Evolutionary conservation across 1,140 invertebrate genomes (phyloP), one percentile per base, ranked within the genome.

Genomic region (Caenorhabditis remanei): DNA sequence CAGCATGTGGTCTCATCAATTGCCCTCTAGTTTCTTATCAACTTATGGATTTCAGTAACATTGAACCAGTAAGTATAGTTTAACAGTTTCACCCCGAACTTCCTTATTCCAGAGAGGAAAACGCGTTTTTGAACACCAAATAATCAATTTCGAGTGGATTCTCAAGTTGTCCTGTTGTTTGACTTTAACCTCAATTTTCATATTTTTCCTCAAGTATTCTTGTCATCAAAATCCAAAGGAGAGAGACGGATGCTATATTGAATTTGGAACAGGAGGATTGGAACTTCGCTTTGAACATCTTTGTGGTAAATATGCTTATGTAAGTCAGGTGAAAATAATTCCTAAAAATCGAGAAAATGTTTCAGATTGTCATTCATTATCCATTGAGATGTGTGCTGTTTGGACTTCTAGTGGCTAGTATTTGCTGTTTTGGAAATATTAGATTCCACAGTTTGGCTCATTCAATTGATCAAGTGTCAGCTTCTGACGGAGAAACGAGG

Each of bases 371-470:
- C 13, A 79, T 79, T 14, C 5, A 24, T 13, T 46, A 79, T 53
- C 71, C 71, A 4, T 24, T 43, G 46, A 79, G 24, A 79, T 79
- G 13, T 21, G 71, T 79, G 21, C 16, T 53, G 3, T 41, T 79
- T 0, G 71, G 71, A 50, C 9, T 79, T 5, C 24, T 79, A 7
- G n/a, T 50, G 4, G 71, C 71, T 21, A n/a, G 46, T 24, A 2
- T 53, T 0, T 79, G 46, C n/a, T 79, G 71, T 19, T 50, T 40
- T 50, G 71, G 71, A 50, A 79, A 79, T 14, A 24, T 16, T 5
- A 50, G 19, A 24, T 79, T 79, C 19, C 71, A 79, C 40, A 79
- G 71, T 79, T 53, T 79, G 46, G 24, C 71, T n/a, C 43, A 79
- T 50, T 79, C 71, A 21, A 50, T 79, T 24, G 71, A 79, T 53